These are phyloP conservation scores for Chelon labrosus DNA, from an alignment of 2,797 vertebrate species.

Conservation along the genomic window DNA sequence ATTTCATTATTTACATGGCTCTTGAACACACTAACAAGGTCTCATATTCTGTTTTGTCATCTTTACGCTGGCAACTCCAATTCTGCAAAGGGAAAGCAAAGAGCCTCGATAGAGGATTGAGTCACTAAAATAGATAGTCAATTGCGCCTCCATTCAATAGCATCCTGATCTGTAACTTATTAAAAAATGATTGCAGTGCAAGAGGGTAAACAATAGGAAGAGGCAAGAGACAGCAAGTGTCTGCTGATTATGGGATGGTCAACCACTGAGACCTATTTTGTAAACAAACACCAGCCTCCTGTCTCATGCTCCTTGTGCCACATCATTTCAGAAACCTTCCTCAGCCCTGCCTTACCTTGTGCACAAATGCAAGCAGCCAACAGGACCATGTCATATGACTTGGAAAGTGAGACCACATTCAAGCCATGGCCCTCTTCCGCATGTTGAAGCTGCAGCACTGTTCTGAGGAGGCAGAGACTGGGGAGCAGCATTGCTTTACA, in stretches of 20 bases:
- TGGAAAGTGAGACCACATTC: slow-evolving; percentile 25
- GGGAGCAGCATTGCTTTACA: slow-evolving; percentile 25
- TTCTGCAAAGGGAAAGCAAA: slow-evolving; percentile 78
- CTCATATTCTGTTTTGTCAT: slow-evolving; percentile 80
- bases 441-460: slow-evolving; percentile 48
- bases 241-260: slow-evolving; percentile 67
- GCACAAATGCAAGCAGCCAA: slow-evolving; percentile 60
- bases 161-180: slow-evolving; percentile 72
- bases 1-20: slow-evolving; percentile 97
- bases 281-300: slow-evolving; percentile 76
- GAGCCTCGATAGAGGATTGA: slow-evolving; percentile 57
- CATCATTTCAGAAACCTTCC: slow-evolving; percentile 43
- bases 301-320: slow-evolving; percentile 47
- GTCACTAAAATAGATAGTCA: slow-evolving; percentile 78
- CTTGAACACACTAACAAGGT: slow-evolving; percentile 81
- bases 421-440: slow-evolving; percentile 76
- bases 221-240: slow-evolving; percentile 68
- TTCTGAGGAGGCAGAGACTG: slow-evolving; percentile 38
- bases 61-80: slow-evolving; percentile 78
- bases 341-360: slow-evolving; percentile 42
- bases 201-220: slow-evolving; percentile 66
- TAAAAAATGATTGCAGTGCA: slow-evolving; percentile 81
- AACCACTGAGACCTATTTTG: slow-evolving; percentile 61
- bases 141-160: slow-evolving; percentile 71
- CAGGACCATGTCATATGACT: slow-evolving; percentile 50